Percentiles rank a stretch among this genome's conserved stretches.
These are phyloP conservation scores for Parasteatoda lunata DNA, from an alignment of 2,888 invertebrate genomes.

Conservation along the genomic window DNA sequence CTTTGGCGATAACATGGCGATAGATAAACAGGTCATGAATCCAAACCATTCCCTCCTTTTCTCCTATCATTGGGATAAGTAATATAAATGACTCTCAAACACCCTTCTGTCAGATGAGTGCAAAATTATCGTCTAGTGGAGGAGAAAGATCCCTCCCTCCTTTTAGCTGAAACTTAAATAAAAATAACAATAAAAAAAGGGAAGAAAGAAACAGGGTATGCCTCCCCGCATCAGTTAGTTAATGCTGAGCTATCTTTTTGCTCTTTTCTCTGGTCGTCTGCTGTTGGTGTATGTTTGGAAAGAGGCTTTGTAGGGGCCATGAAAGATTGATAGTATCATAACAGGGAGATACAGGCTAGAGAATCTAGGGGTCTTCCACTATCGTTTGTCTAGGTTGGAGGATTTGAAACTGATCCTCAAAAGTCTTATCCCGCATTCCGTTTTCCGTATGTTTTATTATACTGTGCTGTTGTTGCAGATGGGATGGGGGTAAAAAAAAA, in stretches of 20 bases:
- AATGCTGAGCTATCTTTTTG: slow-evolving; percentile 42
- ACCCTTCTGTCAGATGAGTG: slow-evolving; percentile 64
- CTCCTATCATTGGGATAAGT: slow-evolving; percentile 51
- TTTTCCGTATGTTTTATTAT: no score
- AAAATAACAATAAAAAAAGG: slow-evolving; percentile 8
- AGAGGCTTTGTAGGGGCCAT: neutral
- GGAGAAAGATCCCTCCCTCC: slow-evolving; percentile 9
- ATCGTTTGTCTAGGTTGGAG: slow-evolving; percentile 56
- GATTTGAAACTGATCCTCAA: slow-evolving; percentile 50
- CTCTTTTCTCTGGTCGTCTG: neutral
- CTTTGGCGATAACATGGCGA: neutral
- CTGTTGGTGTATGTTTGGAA: neutral
- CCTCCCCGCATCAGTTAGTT: slow-evolving; percentile 41
- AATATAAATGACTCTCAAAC: slow-evolving; percentile 64
- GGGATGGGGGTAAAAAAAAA: no score
- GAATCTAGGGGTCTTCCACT: slow-evolving; percentile 17
- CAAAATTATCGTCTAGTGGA: slow-evolving; percentile 53
- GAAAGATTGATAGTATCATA: slow-evolving; percentile 62
- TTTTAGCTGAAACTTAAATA: slow-evolving; percentile 49
- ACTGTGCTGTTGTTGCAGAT: no score
- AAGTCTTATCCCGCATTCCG: neutral
- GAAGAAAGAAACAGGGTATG: slow-evolving; percentile 3
- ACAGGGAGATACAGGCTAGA: slow-evolving; percentile 49
- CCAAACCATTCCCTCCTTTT: slow-evolving; percentile 15
- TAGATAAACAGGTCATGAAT: slow-evolving; percentile 56